These are phyloP conservation scores for Danio choprae DNA, from an alignment of 2,797 vertebrate genomes.

Conservation along the genomic window DNA sequence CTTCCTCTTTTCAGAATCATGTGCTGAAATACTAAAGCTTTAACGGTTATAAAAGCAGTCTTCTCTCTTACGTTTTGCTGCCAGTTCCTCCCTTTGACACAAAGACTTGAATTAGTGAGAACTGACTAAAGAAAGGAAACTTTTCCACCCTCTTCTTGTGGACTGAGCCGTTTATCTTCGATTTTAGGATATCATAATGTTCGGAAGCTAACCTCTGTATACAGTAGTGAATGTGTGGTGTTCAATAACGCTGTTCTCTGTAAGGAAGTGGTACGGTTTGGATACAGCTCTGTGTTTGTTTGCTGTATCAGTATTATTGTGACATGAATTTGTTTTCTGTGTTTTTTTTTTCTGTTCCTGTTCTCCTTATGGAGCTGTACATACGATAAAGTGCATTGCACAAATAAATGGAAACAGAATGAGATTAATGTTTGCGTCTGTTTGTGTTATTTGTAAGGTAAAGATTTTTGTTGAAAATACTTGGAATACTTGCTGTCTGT, in stretches of 20 bases:
- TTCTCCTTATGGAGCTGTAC: constrained; percentile 83
- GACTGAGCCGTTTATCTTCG: constrained; percentile 51
- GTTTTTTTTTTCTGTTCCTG: constrained; percentile 81
- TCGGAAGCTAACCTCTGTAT: constrained; percentile 84
- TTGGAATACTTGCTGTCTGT: too few relatives aligned
- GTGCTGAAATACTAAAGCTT: constrained; percentile 24
- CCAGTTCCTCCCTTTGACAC: background rate
- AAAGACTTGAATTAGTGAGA: constrained; percentile 15
- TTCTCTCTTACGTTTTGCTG: background rate
- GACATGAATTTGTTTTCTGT: constrained; percentile 87
- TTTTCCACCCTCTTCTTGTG: constrained; percentile 23
- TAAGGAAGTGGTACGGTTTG: constrained; percentile 81
- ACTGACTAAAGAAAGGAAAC: background rate
- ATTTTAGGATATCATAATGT: constrained; percentile 68
- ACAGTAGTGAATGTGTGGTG: constrained; percentile 88
- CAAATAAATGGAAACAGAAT: constrained; percentile 81
- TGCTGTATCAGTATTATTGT: constrained; percentile 91
- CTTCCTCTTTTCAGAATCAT: constrained; percentile 23
- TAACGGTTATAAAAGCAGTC: constrained; percentile 33
- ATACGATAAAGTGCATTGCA: constrained; percentile 87
- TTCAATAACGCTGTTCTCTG: constrained; percentile 76
- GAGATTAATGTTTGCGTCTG: background rate
- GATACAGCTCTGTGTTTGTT: constrained; percentile 89
- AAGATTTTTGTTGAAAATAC: background rate
- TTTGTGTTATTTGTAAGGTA: background rate